phyloP scores from a whole-genome alignment of 2,113 vertebrate species.

The Hyla sarda region DNA sequence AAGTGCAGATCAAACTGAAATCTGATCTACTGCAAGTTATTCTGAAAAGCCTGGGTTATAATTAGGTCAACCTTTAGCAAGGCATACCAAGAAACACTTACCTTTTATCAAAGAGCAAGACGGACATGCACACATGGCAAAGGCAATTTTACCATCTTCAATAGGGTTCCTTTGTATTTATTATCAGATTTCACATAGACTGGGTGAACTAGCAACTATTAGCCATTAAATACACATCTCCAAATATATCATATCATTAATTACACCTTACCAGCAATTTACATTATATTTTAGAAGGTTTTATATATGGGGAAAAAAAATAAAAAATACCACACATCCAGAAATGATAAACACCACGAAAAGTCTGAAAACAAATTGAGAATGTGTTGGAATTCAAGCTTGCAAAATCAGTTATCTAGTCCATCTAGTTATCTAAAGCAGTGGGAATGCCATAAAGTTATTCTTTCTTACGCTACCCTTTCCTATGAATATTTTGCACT shows the following conservation, averaged over 20 bases:
- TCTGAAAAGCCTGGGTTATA: background rate
- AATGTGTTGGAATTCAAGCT: background rate
- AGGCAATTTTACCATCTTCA: background rate
- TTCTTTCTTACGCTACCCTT: background rate
- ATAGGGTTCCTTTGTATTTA: background rate
- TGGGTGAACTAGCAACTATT: background rate
- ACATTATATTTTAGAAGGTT: too few species aligned
- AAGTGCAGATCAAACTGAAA: background rate
- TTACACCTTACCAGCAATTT: too few species aligned
- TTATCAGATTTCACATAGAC: background rate
- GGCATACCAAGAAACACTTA: background rate
- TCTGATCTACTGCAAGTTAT: background rate
- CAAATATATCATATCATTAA: too few species aligned
- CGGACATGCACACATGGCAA: background rate
- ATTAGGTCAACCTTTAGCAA: background rate
- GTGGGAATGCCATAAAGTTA: too few species aligned
- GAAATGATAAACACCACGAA: too few species aligned
- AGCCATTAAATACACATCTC: too few species aligned
- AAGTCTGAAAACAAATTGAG: too few species aligned
- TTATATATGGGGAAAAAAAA: too few species aligned
- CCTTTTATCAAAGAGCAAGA: background rate
- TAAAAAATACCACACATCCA: too few species aligned
- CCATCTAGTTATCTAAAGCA: too few species aligned
- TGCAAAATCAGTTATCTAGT: background rate
- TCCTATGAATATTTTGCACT: background rate